Evolutionary conservation across 2,113 vertebrate genomes (phyloP), one percentile per base, ranked within the genome.

Genomic region (Callospermophilus lateralis): DNA sequence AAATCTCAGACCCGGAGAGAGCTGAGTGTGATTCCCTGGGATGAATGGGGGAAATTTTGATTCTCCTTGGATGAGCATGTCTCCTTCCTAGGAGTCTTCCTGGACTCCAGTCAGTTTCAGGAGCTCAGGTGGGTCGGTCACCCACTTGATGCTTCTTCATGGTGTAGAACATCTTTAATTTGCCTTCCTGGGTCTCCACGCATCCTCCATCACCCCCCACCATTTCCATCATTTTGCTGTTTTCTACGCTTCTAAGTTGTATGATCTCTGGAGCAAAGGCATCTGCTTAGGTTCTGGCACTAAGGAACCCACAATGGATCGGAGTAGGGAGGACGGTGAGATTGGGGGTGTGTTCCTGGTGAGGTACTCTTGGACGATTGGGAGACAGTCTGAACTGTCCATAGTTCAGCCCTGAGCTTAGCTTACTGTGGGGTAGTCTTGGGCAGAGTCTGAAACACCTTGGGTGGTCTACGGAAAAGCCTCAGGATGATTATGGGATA

Each of bases 61-160:
- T 72, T 84, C 72, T 72, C 17, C 5, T 13, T 20, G 42, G 5
- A 78, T 48, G 72, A 84, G 72, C 48, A 53, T n/a, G 8, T 28
- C 78, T 63, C n/a, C 53, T 88, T 81, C 58, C 45, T 68, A 37
- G 58, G 58, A 76, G 67, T 80, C 3, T n/a, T 9, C 67, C 67
- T 55, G 30, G 16, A n/a, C 42, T 80, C 15, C 24, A 32, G 26
- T 51, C 28, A 15, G 63, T 63, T 79, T 61, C 53, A 51, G 63
- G 51, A 61, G 24, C 26, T 28, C 63, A 92, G 26, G 68, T 24
- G 48, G 68, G 45, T 17, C 32, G 32, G 58, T 55, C 26, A 32
- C 94, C 94, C 37, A 80, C 8, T 16, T 63, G 39, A 87, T 34
- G 61, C 45, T 88, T 68, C 61, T 93, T 93, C 48, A 48, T 26